Conservation (phyloP, 2,113 vertebrate genomes). For the Perognathus longimembris region DNA sequence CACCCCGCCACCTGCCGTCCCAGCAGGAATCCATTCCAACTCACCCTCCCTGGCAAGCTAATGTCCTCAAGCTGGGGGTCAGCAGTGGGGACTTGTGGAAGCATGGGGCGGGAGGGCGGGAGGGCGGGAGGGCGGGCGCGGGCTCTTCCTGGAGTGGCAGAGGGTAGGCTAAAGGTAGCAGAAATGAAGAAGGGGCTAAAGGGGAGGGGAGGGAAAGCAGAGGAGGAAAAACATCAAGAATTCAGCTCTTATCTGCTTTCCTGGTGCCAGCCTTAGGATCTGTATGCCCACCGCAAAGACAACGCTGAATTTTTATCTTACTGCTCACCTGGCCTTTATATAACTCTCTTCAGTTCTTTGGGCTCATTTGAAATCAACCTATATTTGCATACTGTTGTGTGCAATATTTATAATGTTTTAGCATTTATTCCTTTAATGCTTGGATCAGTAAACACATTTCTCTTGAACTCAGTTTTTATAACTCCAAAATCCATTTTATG, state of each 20-base stretch:
- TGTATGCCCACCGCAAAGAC: not conserved
- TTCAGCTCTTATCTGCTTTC: not conserved
- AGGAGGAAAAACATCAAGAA: not conserved
- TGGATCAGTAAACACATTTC: not conserved
- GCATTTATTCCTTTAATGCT: not conserved
- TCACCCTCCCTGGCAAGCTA: not conserved
- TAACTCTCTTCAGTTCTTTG: not conserved
- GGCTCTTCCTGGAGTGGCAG: not conserved
- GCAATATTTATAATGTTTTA: not conserved
- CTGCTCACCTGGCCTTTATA: not conserved
- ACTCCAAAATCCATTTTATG: not conserved
- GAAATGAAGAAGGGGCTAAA: no score
- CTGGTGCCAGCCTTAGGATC: not conserved
- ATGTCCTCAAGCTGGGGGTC: not conserved
- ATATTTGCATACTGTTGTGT: not conserved
- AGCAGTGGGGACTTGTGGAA: no score
- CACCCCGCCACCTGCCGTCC: not conserved
- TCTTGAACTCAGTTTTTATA: not conserved
- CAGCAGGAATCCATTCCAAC: not conserved
- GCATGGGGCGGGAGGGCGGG: not conserved
- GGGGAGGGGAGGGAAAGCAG: not conserved
- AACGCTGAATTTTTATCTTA: not conserved
- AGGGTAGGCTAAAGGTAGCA: not conserved
- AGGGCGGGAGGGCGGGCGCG: slow-evolving; percentile 1
- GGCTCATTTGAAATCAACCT: not conserved